A percentile compares a stretch with the other conserved stretches of the same genome.
phyloP scores from a whole-genome alignment of 64 coral and sea anemone genomes.

The Acropora yongei region DNA sequence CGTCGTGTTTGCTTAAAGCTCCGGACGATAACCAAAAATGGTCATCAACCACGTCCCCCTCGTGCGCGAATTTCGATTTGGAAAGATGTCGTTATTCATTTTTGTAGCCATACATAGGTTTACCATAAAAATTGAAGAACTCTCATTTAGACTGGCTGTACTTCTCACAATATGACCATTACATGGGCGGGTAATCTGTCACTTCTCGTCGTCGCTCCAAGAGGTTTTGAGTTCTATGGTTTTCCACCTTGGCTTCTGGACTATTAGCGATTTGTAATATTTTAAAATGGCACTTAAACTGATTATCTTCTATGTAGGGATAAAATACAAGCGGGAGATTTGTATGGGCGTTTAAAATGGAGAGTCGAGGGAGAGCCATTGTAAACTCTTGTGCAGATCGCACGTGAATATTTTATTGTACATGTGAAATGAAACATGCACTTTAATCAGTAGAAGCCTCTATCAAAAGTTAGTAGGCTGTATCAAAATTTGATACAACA shows the following conservation, averaged over 20 bases:
- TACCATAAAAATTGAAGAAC: neutral
- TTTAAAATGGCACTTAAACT: neutral
- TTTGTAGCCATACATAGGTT: neutral
- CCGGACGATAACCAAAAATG: too few relatives aligned
- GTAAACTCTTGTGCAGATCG: too few relatives aligned
- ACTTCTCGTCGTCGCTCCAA: neutral
- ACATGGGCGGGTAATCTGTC: neutral
- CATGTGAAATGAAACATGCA: too few relatives aligned
- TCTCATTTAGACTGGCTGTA: neutral
- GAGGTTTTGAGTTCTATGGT: neutral
- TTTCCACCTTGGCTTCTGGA: neutral
- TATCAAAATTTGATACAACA: too few relatives aligned
- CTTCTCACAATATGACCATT: neutral
- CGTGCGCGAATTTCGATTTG: too few relatives aligned
- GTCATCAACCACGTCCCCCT: too few relatives aligned
- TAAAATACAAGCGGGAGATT: neutral
- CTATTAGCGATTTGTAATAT: neutral
- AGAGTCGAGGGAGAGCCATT: too few relatives aligned
- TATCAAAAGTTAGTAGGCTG: too few relatives aligned
- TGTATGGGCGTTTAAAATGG: too few relatives aligned
- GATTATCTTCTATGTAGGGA: neutral
- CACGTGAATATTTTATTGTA: too few relatives aligned
- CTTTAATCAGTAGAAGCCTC: too few relatives aligned
- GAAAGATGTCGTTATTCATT: neutral
- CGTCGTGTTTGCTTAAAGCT: too few relatives aligned